Base-by-base conservation (phyloP, 2,888 invertebrate genomes). In the Drosophila robusta region DNA sequence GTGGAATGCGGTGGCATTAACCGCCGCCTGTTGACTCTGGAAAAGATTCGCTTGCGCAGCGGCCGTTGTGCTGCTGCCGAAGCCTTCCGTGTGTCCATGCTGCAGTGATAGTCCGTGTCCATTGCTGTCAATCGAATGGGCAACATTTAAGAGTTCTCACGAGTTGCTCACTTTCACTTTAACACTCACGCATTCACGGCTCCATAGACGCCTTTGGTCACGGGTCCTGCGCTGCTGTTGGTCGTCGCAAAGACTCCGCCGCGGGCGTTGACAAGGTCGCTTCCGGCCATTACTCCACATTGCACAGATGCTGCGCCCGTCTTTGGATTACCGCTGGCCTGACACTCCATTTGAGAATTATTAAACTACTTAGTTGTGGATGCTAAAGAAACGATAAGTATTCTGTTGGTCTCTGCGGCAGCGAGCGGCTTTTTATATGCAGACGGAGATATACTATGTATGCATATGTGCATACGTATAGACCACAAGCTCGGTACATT, bases 211-310 rank as follows among this genome's bases (percentile, higher is more conserved):
- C 90, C 90, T 4, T 79, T 89, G 4, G 90, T 87, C 4, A 86
- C 79, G 6, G 90, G 89, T 9, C 80, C 88, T 0, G 32, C 70
- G 0, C n/a, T 11, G 9, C 75, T 73, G 29, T 86, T 85, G n/a
- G 83, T 89, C 5, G 69, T 32, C 0, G 85, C 90, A 67, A 90
- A 90, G 0, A 88, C 87, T 9, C 90, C 90, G 12, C 76, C 87
- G 0, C 66, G 54, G 3, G 79, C 79, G 62, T 84, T 90, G 2
- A 46, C 14, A 2, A 67, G 38, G 4, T 82, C 84, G 44, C 75
- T 65, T 11, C 90, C 90, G 3, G 74, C 29, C 2, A 45, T 66
- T 12, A 81, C 46, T 0, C 78, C 66, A 18, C 70, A 78, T 39
- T 58, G 65, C 3, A 70, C 83, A 4, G 80, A 56, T n/a, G 81